Evolutionary conservation across 2,888 invertebrate genomes (phyloP).

Genomic region (Melipona beecheii): DNA sequence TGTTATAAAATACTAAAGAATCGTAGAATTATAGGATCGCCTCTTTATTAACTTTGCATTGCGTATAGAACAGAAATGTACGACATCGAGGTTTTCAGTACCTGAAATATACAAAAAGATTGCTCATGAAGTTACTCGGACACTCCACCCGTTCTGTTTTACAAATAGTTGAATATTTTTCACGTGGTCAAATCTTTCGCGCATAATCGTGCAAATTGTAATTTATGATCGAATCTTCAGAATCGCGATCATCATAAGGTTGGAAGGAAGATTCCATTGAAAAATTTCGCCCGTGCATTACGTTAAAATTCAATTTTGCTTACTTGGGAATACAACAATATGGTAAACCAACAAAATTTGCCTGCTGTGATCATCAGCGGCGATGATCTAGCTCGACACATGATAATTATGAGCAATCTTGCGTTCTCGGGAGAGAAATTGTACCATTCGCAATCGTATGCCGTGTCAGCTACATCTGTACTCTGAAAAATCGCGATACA

Average conservation of each 20-base stretch:
- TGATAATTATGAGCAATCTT: constrained; percentile 42
- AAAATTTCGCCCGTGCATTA: not conserved
- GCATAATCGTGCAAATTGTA: too few relatives aligned
- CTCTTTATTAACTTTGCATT: not conserved
- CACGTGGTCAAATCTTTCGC: too few relatives aligned
- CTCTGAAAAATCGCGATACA: not conserved
- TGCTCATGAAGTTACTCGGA: too few relatives aligned
- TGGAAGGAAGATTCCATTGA: not conserved
- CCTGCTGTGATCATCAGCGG: constrained; percentile 64
- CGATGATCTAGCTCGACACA: constrained; percentile 41
- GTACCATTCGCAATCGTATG: constrained; percentile 60
- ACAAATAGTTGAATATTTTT: too few relatives aligned
- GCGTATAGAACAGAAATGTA: not conserved
- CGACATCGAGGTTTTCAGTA: not conserved
- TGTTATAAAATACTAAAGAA: not conserved
- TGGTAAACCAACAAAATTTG: constrained; percentile 51
- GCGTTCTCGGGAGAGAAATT: constrained; percentile 44
- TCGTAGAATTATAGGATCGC: not conserved
- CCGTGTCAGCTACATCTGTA: constrained; percentile 26
- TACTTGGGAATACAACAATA: constrained; percentile 53
- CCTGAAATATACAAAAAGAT: not conserved
- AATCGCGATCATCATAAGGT: too few relatives aligned
- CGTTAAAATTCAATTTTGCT: not conserved
- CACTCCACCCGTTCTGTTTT: too few relatives aligned
- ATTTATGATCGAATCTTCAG: too few relatives aligned